phyloP scores from a whole-genome alignment of 2,888 invertebrate species.

The Syrista parreyssii region DNA sequence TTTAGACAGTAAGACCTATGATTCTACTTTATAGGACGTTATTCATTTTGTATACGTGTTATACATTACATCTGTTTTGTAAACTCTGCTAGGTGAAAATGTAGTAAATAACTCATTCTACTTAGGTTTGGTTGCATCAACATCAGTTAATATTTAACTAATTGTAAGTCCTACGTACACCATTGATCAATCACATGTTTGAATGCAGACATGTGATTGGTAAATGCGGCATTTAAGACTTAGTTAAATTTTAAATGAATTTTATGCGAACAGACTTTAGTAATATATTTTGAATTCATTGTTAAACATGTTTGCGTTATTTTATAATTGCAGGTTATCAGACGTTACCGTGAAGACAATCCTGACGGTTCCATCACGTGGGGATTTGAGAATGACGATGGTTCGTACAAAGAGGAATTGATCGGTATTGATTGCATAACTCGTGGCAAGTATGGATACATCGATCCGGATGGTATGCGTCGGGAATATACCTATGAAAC shows the following conservation, averaged over 20 bases:
- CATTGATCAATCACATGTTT: background rate
- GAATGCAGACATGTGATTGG: no score
- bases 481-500: slow-evolving; percentile 87
- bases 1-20: background rate
- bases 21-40: background rate
- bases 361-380: slow-evolving; percentile 82
- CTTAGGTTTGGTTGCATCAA: background rate
- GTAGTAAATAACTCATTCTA: background rate
- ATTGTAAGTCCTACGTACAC: no score
- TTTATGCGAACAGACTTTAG: no score
- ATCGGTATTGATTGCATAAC: slow-evolving; percentile 83
- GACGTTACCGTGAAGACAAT: slow-evolving; percentile 79
- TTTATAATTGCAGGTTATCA: slow-evolving; percentile 42
- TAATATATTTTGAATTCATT: background rate
- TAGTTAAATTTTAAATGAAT: no score
- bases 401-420: slow-evolving; percentile 86
- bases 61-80: background rate
- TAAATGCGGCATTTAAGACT: no score
- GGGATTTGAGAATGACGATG: slow-evolving; percentile 91
- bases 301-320: background rate
- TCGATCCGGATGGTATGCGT: slow-evolving; percentile 85
- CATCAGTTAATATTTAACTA: background rate
- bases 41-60: background rate
- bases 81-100: background rate
- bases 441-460: slow-evolving; percentile 84